These are phyloP conservation scores for Platorchestia sp. DNA, from an alignment of 1,140 invertebrate species.

Conservation along the genomic window DNA sequence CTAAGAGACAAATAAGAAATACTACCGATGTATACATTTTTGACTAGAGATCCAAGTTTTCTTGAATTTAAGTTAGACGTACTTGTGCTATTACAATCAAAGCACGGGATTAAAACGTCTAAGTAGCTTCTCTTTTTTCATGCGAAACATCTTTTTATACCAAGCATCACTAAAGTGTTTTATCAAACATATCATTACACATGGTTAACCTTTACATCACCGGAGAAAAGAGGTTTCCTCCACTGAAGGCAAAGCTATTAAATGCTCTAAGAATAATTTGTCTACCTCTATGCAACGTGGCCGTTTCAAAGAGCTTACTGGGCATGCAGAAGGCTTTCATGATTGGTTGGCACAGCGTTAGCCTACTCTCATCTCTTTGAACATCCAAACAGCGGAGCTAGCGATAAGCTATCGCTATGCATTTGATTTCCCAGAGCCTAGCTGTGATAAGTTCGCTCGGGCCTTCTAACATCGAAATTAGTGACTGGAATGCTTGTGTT, in stretches of 20 bases:
- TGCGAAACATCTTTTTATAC: background rate
- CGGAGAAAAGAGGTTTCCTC: background rate
- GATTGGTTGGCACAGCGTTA: slow-evolving; percentile 6
- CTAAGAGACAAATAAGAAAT: no score
- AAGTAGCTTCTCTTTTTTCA: background rate
- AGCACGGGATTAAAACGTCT: background rate
- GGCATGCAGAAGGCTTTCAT: background rate
- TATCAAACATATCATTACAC: background rate
- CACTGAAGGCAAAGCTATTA: background rate
- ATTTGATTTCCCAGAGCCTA: background rate
- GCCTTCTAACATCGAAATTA: background rate
- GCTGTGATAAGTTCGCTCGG: background rate
- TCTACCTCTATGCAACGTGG: background rate
- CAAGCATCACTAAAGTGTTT: background rate
- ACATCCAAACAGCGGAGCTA: background rate
- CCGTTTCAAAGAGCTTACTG: background rate
- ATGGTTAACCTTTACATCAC: background rate
- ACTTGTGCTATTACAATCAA: background rate
- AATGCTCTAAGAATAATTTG: background rate
- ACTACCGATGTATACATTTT: no score
- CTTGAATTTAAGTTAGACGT: background rate
- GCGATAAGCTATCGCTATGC: background rate
- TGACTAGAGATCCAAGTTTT: no score
- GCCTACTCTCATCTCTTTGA: background rate
- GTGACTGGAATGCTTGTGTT: background rate